Evolutionary conservation across 2,888 invertebrate species (phyloP).

Genomic region (Tipula vernalis): DNA sequence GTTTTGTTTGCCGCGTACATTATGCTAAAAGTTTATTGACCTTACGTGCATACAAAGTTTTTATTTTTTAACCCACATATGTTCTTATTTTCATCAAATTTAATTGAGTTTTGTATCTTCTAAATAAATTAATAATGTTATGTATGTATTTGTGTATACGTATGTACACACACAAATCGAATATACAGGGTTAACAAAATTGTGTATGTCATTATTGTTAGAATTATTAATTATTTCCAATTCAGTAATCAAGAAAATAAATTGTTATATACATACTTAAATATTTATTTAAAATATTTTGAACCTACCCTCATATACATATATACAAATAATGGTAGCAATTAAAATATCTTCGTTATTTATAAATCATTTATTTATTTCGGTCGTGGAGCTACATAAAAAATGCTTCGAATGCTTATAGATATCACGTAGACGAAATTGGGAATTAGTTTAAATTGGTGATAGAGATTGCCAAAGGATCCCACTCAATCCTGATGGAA

Average conservation of each 20-base stretch:
- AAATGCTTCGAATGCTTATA: no score
- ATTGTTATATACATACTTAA: neutral
- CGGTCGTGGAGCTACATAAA: neutral
- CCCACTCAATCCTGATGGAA: no score
- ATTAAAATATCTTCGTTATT: neutral
- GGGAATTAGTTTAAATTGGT: no score
- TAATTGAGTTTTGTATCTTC: neutral
- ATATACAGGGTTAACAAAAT: neutral
- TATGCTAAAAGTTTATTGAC: neutral
- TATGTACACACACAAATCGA: neutral
- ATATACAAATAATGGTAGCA: neutral
- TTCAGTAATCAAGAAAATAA: neutral
- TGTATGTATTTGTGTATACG: neutral
- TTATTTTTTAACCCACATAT: neutral
- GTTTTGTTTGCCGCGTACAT: neutral
- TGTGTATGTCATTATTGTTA: neutral
- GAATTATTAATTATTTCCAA: neutral
- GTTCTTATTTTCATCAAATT: neutral
- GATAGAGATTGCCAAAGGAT: no score
- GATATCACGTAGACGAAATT: no score
- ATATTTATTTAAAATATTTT: neutral
- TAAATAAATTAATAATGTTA: neutral
- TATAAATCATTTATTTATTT: neutral
- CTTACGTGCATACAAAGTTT: neutral
- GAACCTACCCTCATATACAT: neutral